Conservation (phyloP, 2,113 vertebrate genomes). For the Grammomys dolichurus region DNA sequence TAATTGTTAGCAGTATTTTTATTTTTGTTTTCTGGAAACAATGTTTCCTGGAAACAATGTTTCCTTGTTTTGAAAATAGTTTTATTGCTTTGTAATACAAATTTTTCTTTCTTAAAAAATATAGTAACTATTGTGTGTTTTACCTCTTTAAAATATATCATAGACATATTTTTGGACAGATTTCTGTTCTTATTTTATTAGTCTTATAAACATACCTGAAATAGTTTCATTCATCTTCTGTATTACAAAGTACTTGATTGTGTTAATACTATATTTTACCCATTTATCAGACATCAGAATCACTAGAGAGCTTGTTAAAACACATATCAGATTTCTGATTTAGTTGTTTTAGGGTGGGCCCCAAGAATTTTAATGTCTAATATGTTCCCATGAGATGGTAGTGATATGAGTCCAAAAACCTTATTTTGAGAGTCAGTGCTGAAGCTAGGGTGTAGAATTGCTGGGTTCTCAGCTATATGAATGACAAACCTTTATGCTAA, state of each 20-base stretch:
- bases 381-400: background rate
- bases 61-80: conserved; percentile 16
- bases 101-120: conserved; percentile 7
- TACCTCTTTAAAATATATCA: background rate
- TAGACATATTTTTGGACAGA: background rate
- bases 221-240: conserved; percentile 39
- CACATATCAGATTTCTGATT: background rate
- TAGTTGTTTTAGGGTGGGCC: background rate
- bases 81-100: background rate
- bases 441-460: background rate
- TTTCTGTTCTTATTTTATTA: conserved; percentile 8
- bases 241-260: background rate
- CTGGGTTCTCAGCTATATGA: background rate
- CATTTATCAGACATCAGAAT: background rate
- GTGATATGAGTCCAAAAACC: background rate
- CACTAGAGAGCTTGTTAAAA: background rate
- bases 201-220: background rate
- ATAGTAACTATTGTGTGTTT: background rate
- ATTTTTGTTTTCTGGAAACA: background rate
- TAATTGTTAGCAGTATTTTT: conserved; percentile 23
- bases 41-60: background rate
- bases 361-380: background rate
- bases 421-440: background rate
- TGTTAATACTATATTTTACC: background rate
- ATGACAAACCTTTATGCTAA: background rate